Percentiles rank a stretch among this genome's conserved stretches.
phyloP scores from a whole-genome alignment of 2,797 vertebrate species.

The Erpetoichthys calabaricus region DNA sequence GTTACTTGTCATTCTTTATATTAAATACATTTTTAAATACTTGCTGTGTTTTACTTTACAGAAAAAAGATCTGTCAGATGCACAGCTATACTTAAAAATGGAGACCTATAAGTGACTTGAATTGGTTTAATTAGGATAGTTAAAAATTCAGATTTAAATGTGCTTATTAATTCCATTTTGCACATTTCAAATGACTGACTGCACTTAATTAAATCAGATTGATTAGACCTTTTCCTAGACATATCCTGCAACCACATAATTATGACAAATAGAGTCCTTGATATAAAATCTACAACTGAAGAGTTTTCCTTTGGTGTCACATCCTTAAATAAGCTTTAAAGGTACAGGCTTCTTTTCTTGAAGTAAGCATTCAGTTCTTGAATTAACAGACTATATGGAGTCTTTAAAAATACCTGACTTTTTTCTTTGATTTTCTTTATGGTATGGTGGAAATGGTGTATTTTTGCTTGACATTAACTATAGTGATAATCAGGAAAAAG shows the following conservation, averaged over 20 bases:
- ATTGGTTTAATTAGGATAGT: slow-evolving; percentile 61
- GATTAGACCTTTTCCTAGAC: slow-evolving; percentile 65
- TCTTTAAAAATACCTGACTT: no score
- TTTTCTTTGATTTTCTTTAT: no score
- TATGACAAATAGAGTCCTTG: slow-evolving; percentile 65
- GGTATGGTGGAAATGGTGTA: no score
- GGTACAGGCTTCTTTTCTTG: slow-evolving; percentile 7
- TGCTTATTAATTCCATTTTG: slow-evolving; percentile 72
- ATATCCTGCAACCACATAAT: slow-evolving; percentile 65
- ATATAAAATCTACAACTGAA: slow-evolving; percentile 41
- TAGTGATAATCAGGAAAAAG: no score
- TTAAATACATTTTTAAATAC: not conserved
- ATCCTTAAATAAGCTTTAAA: slow-evolving; percentile 10
- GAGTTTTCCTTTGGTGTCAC: slow-evolving; percentile 29
- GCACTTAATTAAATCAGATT: slow-evolving; percentile 75
- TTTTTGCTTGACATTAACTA: no score
- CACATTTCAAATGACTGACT: slow-evolving; percentile 68
- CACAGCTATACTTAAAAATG: slow-evolving; percentile 17
- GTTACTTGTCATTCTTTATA: not conserved
- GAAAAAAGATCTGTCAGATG: not conserved
- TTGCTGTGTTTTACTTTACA: no score
- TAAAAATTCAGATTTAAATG: slow-evolving; percentile 66
- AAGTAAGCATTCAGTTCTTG: no score
- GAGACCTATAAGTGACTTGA: slow-evolving; percentile 38
- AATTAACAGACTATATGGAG: no score